Evolutionary conservation across 2,797 vertebrate genomes (phyloP).

Genomic region (Spinus olivaceus): DNA sequence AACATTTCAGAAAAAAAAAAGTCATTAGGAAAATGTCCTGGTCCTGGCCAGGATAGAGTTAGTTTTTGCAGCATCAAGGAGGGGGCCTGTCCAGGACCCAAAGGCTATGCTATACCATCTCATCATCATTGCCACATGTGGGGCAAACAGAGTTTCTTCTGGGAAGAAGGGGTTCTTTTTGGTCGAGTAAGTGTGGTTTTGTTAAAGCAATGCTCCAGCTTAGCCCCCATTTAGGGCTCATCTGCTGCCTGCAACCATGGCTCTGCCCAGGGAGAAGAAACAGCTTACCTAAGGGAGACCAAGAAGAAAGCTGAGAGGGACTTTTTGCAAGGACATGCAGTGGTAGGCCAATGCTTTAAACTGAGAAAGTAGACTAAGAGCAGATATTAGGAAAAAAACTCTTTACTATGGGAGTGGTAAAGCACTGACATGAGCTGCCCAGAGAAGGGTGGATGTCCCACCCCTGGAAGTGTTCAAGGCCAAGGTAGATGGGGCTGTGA

Average conservation of each 20-base stretch:
- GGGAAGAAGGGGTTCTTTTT: background rate
- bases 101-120: background rate
- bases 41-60: no score
- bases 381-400: background rate
- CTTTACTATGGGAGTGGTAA: background rate
- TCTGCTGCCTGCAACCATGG: accelerated
- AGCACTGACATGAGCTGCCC: background rate
- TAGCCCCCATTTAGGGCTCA: background rate
- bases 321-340: background rate
- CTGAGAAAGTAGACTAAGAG: background rate
- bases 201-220: background rate
- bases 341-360: background rate
- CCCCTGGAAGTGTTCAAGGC: background rate
- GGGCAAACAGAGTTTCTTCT: background rate
- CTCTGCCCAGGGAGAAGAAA: background rate
- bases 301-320: background rate
- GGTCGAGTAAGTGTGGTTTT: background rate
- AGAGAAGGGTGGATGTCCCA: no score
- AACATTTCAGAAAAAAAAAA: background rate
- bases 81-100: accelerated
- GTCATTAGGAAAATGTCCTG: background rate
- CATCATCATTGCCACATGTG: accelerated
- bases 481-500: background rate
- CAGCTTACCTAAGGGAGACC: background rate
- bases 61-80: background rate